These are phyloP conservation scores for Eupithecia pulchellata DNA, from an alignment of 2,888 invertebrate genomes.

Conservation along the genomic window DNA sequence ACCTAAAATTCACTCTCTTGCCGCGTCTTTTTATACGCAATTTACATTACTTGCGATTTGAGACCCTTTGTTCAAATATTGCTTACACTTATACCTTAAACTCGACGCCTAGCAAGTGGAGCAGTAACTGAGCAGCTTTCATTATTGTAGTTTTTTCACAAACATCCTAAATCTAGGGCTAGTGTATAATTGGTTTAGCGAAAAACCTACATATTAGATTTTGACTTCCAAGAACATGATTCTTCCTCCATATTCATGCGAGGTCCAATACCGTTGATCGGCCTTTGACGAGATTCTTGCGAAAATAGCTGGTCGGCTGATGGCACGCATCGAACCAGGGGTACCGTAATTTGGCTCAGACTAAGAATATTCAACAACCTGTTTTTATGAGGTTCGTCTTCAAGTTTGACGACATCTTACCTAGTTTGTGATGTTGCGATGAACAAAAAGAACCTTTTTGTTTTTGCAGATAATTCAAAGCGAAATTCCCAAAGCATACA, in stretches of 20 bases:
- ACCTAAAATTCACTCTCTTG: no score
- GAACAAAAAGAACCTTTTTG: neutral
- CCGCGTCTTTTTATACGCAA: no score
- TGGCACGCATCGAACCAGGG: constrained; percentile 21
- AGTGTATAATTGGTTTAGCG: neutral
- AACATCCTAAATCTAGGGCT: no score
- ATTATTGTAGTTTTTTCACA: no score
- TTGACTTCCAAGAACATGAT: no score
- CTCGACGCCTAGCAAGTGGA: no score
- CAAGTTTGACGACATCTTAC: neutral
- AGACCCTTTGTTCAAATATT: no score
- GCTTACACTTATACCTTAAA: no score
- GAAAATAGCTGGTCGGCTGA: constrained; percentile 38
- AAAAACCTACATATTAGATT: neutral
- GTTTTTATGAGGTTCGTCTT: constrained; percentile 15
- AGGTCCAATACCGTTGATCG: constrained; percentile 31
- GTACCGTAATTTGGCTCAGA: constrained; percentile 30
- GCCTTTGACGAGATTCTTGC: constrained; percentile 38
- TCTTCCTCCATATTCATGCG: constrained; percentile 31
- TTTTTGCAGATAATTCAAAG: neutral
- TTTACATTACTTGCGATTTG: no score
- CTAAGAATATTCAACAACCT: constrained; percentile 16
- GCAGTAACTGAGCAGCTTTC: no score
- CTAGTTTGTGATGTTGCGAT: neutral
- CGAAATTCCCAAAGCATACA: neutral